A percentile compares a stretch with the other conserved stretches of the same genome.
phyloP scores from a whole-genome alignment of 2,113 vertebrate genomes.

The Vombatus ursinus region DNA sequence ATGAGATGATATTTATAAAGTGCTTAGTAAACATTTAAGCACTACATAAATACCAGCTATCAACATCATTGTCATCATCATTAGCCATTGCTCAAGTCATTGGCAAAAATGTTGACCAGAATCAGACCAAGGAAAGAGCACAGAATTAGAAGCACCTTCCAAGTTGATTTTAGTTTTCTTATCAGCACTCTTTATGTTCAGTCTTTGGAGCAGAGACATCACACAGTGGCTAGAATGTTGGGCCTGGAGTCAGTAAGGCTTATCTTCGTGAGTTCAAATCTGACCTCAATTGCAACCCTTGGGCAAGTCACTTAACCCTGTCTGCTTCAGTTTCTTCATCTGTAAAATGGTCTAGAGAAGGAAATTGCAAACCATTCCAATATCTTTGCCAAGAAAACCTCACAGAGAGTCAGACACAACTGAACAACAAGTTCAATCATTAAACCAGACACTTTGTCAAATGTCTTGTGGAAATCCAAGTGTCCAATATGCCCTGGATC shows the following conservation, averaged over 20 bases:
- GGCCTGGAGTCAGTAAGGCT: neutral
- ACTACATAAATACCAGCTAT: neutral
- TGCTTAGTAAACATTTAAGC: neutral
- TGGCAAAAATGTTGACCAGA: neutral
- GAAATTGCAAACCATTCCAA: neutral
- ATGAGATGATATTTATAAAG: neutral
- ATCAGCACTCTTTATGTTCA: neutral
- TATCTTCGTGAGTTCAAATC: neutral
- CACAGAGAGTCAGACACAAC: neutral
- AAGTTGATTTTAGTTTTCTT: neutral
- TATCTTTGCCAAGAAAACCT: neutral
- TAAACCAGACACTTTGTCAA: neutral
- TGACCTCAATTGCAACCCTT: neutral
- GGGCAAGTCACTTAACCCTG: neutral
- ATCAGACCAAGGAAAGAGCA: neutral
- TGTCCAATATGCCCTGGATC: neutral
- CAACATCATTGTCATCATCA: neutral
- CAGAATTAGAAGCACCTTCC: neutral
- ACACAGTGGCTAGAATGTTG: neutral
- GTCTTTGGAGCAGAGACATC: neutral
- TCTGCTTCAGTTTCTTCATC: neutral
- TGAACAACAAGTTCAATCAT: neutral
- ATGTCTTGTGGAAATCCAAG: neutral
- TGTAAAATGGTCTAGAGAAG: neutral
- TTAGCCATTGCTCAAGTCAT: neutral